Evolutionary conservation across 2,888 invertebrate species (phyloP), one percentile per base, ranked within the genome.

Genomic region (Drosophila mettleri): DNA sequence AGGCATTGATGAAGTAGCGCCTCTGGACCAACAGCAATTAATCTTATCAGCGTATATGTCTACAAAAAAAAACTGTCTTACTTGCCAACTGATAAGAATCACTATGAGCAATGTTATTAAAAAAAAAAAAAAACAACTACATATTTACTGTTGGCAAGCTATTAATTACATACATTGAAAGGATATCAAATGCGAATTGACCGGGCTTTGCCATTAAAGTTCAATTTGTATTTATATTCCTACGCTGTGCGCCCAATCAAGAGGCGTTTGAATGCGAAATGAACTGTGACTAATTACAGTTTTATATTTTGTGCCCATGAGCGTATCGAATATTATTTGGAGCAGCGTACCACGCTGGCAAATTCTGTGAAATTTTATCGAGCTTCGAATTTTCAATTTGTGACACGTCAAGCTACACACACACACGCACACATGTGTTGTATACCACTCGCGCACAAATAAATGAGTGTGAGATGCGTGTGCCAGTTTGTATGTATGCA

Each of bases 371-470:
- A 66, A 71, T 66, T 66, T 75, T 62, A 71, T 70, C 51, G 63
- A 72, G 68, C 46, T 55, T 61, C 59, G 36, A 38, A 57, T 34
- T 69, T 55, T 61, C 34, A 41, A 53, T 57, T 38, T 62, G 72
- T 81, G 83, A 83, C 83, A 83, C 83, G 83, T 83, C 74, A 75
- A 78, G 58, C 33, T 34, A 52, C 33, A 57, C 57, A 53, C 62
- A 22, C 27, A 41, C 48, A 24, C 55, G 24, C 34, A 24, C 29
- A 48, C 6, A 10, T 4, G 3, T 7, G 7, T 5, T 1, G n/a
- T n/a, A n/a, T n/a, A n/a, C n/a, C 12, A 14, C 14, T 8, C 10
- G 5, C 27, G 2, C 20, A 48, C 31, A 48, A 14, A 20, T 20
- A 1, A 1, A 31, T 12, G 41, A 18, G 57, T 39, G 20, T 29